Evolutionary conservation across 2,888 invertebrate species (phyloP).

Genomic region (Myopa testacea): DNA sequence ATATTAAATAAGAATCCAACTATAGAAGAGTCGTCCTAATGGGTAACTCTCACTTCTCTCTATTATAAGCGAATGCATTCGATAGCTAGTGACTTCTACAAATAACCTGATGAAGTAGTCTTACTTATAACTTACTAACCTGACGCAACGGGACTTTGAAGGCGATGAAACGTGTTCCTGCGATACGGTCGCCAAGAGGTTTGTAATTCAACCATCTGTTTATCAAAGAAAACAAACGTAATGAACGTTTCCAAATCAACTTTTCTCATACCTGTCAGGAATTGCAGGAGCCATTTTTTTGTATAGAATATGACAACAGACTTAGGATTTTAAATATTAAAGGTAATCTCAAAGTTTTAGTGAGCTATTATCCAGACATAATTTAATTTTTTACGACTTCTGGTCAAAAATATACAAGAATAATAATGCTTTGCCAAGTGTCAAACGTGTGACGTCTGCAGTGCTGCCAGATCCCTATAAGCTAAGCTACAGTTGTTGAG

Average conservation of each 20-base stretch:
- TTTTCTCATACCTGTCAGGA: conserved; percentile 53
- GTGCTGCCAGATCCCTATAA: too few relatives aligned
- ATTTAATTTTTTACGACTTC: too few relatives aligned
- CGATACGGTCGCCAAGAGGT: conserved; percentile 69
- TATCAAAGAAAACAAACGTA: conserved; percentile 38
- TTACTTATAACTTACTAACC: conserved; percentile 60
- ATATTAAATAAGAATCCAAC: too few relatives aligned
- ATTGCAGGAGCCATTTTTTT: conserved; percentile 47
- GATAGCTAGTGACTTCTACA: too few relatives aligned
- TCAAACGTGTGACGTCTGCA: too few relatives aligned
- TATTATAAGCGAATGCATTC: too few relatives aligned
- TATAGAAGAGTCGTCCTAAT: too few relatives aligned
- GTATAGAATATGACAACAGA: not conserved
- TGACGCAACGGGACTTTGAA: conserved; percentile 73
- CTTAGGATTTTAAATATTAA: not conserved
- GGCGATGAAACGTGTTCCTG: conserved; percentile 71
- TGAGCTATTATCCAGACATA: too few relatives aligned
- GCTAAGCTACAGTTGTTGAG: too few relatives aligned
- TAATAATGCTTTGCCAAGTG: too few relatives aligned
- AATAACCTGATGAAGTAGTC: not conserved
- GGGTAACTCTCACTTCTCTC: too few relatives aligned
- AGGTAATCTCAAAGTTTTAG: not conserved
- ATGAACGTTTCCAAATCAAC: not conserved
- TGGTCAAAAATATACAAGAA: too few relatives aligned
- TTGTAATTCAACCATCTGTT: conserved; percentile 68